Evolutionary conservation across 2,888 invertebrate genomes (phyloP), one percentile per base, ranked within the genome.

Genomic region (Drosophila fungiperda): DNA sequence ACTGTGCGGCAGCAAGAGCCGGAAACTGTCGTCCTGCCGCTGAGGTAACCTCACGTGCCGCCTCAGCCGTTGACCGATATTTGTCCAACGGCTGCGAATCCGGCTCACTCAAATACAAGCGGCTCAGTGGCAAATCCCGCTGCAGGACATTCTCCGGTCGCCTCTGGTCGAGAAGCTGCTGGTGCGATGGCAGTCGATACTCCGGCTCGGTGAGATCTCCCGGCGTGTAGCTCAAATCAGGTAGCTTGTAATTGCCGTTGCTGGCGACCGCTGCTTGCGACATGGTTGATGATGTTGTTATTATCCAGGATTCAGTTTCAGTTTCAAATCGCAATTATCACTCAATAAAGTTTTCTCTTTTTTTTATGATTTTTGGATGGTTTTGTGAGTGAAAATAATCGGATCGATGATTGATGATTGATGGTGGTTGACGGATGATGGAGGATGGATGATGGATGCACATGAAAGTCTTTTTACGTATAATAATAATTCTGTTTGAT

Each of bases 201-300:
- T 93, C 90, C 15, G 90, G 90, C 17, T 94, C 92, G 3, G 94
- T 94, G 8, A 94, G 90, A 73, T 94, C 94, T 1, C 94, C 95
- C 8, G 95, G 94, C 29, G 94, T 91, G 69, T 94, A 94, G 69
- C 91, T 91, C 65, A 92, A 82, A 75, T 92, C 90, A 67, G 76
- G 76, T 23, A 76, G 60, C 23, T 71, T 79, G 64, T 71, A 78
- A 55, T 49, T 66, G 11, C 23, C 53, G 20, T 57, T 69, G 33
- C 32, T 58, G 20, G 59, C 72, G 70, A 73, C 50, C 15, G 75
- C 78, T 84, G 82, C 80, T 89, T 76, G 77, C 63, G 80, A 84
- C 76, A 88, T 86, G 40, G 49, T 88, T 61, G 61, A 40, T 48
- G 40, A 58, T n/a, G 38, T 29, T 40, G n/a, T 57, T n/a, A 38